Conservation (phyloP, 2,888 invertebrate genomes). For the Thalpophila matura region DNA sequence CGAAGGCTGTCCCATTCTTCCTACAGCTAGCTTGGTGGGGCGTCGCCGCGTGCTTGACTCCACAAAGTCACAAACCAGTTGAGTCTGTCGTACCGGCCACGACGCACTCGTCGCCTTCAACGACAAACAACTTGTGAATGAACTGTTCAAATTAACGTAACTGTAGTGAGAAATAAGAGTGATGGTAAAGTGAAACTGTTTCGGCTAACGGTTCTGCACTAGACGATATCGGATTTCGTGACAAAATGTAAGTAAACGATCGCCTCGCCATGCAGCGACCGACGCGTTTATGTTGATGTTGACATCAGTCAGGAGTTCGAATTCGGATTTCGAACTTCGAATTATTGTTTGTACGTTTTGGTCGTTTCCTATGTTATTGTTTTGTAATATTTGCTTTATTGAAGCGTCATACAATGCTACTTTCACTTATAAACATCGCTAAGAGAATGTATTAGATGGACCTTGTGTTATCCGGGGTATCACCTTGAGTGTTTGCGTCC, state of each 20-base stretch:
- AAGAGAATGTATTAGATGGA: slow-evolving; percentile 83
- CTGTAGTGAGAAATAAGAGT: slow-evolving; percentile 78
- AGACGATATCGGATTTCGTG: slow-evolving; percentile 55
- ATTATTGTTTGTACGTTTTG: slow-evolving; percentile 20
- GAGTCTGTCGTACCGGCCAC: slow-evolving; percentile 69
- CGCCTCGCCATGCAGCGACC: slow-evolving; percentile 35
- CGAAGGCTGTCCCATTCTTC: slow-evolving; percentile 70
- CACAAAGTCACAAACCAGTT: slow-evolving; percentile 79
- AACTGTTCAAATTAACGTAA: slow-evolving; percentile 67
- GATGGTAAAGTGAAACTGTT: slow-evolving; percentile 83
- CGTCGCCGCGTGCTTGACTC: slow-evolving; percentile 68
- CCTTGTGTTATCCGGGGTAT: slow-evolving; percentile 79
- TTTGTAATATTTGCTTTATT: slow-evolving; percentile 34
- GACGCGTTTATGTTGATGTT: slow-evolving; percentile 44
- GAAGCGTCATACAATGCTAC: slow-evolving; percentile 58
- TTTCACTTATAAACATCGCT: slow-evolving; percentile 79
- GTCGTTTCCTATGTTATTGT: slow-evolving; percentile 41
- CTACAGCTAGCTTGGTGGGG: slow-evolving; percentile 72
- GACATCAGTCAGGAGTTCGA: slow-evolving; percentile 41
- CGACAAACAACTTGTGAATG: slow-evolving; percentile 70
- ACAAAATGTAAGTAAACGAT: slow-evolving; percentile 57
- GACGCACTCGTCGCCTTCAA: slow-evolving; percentile 59
- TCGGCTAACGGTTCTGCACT: slow-evolving; percentile 54
- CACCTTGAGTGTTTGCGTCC: slow-evolving; percentile 79
- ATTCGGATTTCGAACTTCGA: slow-evolving; percentile 47